Base-by-base conservation (phyloP, 1,140 invertebrate species). In the Pogonomyrmex californicus region DNA sequence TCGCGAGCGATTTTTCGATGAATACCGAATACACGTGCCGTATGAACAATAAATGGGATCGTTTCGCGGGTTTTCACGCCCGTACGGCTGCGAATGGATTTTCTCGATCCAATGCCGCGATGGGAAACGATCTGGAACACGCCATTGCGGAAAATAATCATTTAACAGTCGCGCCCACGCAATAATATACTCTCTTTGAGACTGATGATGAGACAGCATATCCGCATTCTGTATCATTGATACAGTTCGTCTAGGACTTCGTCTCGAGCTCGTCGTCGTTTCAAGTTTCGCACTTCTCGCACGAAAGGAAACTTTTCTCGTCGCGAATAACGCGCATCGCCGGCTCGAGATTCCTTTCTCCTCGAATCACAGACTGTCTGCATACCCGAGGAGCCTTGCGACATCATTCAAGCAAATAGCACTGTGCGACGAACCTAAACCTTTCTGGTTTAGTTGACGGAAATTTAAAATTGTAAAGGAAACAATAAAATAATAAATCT, bases 1-100 rank as follows among this genome's bases (percentile, higher is more conserved):
- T 83, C 68, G 68, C 68, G 68, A 83, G 68, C 79, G 79, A 83
- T 83, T 38, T 83, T 83, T 83, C 79, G 68, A 83, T 83, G 79
- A 83, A 83, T 83, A 83, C 68, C 68, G 79, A 83, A 83, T 73
- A 83, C 54, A 73, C 68, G 51, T 60, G 68, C 54, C 66, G 54
- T 47, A 75, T 60, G 44, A 83, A 83, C 79, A 83, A 83, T 47
- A 83, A 75, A 75, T 83, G 79, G 68, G 54, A 83, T 83, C 54
- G 68, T 60, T 75, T 47, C 54, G 41, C 54, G 79, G 54, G 12
- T 83, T 83, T 83, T 83, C 79, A 75, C 54, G 56, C 68, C 10
- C n/a, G 79, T 33, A 54, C 66, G 63, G 58, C 38, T 66, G 51
- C 78, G 79, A 82, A 82, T 82, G 70, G 68, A 73, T 75, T 83